Base-by-base conservation (phyloP, 2,113 vertebrate species). In the Corythornis cristatus region DNA sequence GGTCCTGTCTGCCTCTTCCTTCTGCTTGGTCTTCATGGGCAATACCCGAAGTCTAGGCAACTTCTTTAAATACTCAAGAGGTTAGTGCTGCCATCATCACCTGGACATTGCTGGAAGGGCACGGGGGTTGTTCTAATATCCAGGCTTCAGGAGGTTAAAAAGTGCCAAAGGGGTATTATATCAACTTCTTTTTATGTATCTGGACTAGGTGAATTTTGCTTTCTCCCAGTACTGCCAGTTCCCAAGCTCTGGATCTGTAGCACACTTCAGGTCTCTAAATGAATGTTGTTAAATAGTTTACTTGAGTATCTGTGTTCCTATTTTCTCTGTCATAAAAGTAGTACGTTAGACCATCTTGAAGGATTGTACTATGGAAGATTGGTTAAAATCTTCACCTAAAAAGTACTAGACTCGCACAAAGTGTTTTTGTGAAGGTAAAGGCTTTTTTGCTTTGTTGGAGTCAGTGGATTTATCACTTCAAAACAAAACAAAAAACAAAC, bases 51-150 rank as follows among this genome's bases (percentile, higher is more conserved):
- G 43, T 72, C 16, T 21, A 78, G 53, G 40, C 25, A 58, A 8
- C 3, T 33, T 46, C 78, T 28, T 43, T 53, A 33, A 54, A 54
- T 11, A 4, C 14, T 67, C 13, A 2, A 15, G 78, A 67, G 48
- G 8, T 67, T 31, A 1, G 21, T 1, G 3, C 76, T n/a, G 42
- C n/a, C 1, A 0, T 50, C 48, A 7, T 31, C 3, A 4, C 40
- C 62, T 58, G 48, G 25, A 4, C 16, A 5, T 54, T 0, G 0
- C 75, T 53, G 53, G 20, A 40, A 33, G 8, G 16, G 29, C 10
- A 10, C 46, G 5, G 29, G 37, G 35, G 6, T 11, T 60, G 19
- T 56, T 64, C 40, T 48, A 14, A 40, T 5, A 9, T 15, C 40
- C 72, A 40, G 17, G 11, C 64, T 90, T 85, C 58, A 50, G 29